phyloP scores from a whole-genome alignment of 2,888 invertebrate species.

The Synergus gifuensis region DNA sequence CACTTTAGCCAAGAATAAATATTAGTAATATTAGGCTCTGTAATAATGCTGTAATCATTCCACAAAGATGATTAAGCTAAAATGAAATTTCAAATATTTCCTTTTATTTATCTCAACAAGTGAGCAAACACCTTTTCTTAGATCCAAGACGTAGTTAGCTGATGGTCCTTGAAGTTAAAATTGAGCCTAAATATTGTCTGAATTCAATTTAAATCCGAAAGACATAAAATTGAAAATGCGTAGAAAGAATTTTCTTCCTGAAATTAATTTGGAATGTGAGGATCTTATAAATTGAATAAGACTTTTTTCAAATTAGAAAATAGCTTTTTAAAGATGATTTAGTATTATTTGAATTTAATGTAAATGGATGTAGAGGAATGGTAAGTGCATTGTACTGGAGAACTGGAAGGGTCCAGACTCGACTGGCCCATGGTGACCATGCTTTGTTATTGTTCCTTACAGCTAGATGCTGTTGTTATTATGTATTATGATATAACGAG shows the following conservation, averaged over 20 bases:
- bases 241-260: no score
- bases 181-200: no score
- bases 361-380: background rate
- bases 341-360: background rate
- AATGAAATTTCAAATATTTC: slow-evolving; percentile 3
- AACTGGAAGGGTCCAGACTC: slow-evolving; percentile 5
- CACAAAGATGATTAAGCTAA: background rate
- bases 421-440: slow-evolving; percentile 47
- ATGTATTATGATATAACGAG: slow-evolving; percentile 67
- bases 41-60: slow-evolving; percentile 1
- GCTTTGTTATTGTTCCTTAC: slow-evolving; percentile 49
- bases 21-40: background rate
- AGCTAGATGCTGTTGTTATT: slow-evolving; percentile 62
- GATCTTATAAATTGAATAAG: background rate
- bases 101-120: background rate
- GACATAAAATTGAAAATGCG: no score
- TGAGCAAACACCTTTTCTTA: background rate
- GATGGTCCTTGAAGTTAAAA: no score
- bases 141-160: background rate
- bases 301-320: background rate
- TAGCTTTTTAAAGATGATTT: background rate
- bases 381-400: slow-evolving; percentile 36
- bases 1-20: slow-evolving; percentile 27
- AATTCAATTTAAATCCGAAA: no score
- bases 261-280: background rate